phyloP scores from a whole-genome alignment of 2,797 vertebrate genomes.

The Enteromius viviparus region DNA sequence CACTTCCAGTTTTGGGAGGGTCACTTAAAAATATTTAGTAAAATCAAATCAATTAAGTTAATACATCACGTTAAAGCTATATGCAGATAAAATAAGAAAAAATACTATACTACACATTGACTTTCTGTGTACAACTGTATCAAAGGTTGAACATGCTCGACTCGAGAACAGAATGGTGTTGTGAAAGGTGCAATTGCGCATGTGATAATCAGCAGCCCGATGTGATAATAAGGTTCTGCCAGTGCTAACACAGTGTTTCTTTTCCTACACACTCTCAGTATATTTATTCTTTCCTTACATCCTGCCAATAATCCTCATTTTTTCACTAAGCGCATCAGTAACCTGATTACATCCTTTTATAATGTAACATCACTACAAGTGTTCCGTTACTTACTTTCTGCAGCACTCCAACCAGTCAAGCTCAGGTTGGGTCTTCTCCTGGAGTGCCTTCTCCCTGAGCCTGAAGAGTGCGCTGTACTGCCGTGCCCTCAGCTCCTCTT shows the following conservation, averaged over 20 bases:
- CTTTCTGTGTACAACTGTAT: neutral
- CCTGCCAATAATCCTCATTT: neutral
- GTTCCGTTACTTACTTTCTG: slow-evolving; percentile 62
- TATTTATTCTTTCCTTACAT: neutral
- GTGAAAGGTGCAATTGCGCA: neutral
- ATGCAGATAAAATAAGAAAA: neutral
- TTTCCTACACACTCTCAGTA: neutral
- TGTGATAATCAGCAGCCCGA: neutral
- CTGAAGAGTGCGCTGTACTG: slow-evolving; percentile 70
- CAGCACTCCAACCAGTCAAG: slow-evolving; percentile 67
- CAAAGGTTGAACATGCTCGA: neutral
- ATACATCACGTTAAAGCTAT: neutral
- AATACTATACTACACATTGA: neutral
- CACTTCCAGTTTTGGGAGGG: neutral
- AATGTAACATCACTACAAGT: slow-evolving; percentile 6
- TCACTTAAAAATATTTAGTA: neutral
- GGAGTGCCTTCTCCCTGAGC: slow-evolving; percentile 67
- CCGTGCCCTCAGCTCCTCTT: slow-evolving; percentile 66
- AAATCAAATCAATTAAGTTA: neutral
- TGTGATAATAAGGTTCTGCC: slow-evolving; percentile 3
- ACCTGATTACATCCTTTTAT: neutral
- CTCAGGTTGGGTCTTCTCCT: slow-evolving; percentile 65
- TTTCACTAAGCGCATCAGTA: neutral
- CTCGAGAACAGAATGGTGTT: neutral
- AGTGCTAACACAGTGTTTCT: neutral